Percentiles rank a stretch among this genome's conserved stretches.
Conservation (phyloP, 2,797 vertebrate species). For the Sebastes trivittatus region DNA sequence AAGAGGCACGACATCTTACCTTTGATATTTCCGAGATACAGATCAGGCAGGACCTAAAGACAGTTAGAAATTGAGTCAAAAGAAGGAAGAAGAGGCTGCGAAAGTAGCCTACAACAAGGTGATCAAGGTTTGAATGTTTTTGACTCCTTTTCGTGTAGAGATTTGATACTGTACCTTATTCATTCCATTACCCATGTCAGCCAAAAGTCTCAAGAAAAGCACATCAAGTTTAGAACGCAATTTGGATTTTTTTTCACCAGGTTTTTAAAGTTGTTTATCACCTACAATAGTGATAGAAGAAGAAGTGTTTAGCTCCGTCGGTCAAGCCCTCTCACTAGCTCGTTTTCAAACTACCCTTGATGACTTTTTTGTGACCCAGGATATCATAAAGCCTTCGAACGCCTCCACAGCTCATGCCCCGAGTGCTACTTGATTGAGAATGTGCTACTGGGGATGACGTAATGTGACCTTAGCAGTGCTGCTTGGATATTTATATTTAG, state of each 20-base stretch:
- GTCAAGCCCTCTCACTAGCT: background rate
- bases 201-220: background rate
- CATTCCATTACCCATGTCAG: conserved; percentile 78
- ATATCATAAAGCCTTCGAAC: conserved; percentile 31
- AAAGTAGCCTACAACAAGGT: background rate
- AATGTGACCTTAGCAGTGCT: conserved; percentile 63
- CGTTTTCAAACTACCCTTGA: background rate
- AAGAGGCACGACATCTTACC: conserved; percentile 73
- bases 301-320: background rate
- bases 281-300: background rate
- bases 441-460: conserved; percentile 50
- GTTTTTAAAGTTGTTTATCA: background rate
- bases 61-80: background rate
- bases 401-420: background rate
- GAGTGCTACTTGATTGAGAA: conserved; percentile 27
- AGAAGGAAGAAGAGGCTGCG: background rate
- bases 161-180: conserved; percentile 72
- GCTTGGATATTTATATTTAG: conserved; percentile 71
- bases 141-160: background rate
- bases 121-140: background rate
- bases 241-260: background rate
- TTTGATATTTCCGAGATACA: conserved; percentile 93
- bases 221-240: background rate
- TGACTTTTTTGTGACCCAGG: background rate
- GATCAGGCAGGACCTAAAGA: conserved; percentile 87